Evolutionary conservation across 2,888 invertebrate genomes (phyloP), one percentile per base, ranked within the genome.

Genomic region (Dysmachus trigonus): DNA sequence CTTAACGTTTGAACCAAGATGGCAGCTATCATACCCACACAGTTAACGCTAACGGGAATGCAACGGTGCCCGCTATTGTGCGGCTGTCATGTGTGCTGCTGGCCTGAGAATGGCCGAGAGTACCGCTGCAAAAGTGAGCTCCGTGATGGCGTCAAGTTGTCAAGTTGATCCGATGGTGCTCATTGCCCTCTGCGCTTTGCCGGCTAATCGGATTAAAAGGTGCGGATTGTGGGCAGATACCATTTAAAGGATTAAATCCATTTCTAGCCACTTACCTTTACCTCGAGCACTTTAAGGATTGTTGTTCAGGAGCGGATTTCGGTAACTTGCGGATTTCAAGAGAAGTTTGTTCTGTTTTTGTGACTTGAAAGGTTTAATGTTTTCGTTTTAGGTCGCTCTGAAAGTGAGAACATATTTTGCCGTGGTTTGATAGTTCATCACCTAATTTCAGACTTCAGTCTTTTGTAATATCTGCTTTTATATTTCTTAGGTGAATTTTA

Each of bases 201-300:
- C 18, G 73, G 73, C 73, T 73, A 73, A 73, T 73, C 73, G 73
- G 73, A 73, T 73, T 73, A 73, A 73, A 73, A 73, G 35, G 73
- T 73, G 73, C 73, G 30, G 33, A 73, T 73, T 73, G 73, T 73
- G 73, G 73, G 73, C 73, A 73, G 73, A 31, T 73, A 73, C 73
- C 73, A 73, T 27, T 73, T 73, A 73, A 73, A 31, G 73, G 30
- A 31, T 73, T 73, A 35, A 18, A 62, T 27, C 22, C 10, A 22
- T 62, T 62, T 27, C 7, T 7, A 62, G 10, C 3, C 62, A 62
- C 62, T 53, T 53, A 53, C 53, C 22, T 53, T 18, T 22, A 22
- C 22, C 22, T 53, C 27, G 0, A 22, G 27, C 53, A 53, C 22
- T 62, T 62, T 27, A 62, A 62, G 62, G 62, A 27, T 7, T 18